Evolutionary conservation across 2,113 vertebrate genomes (phyloP), one percentile per base, ranked within the genome.

Genomic region (Tapirus terrestris): DNA sequence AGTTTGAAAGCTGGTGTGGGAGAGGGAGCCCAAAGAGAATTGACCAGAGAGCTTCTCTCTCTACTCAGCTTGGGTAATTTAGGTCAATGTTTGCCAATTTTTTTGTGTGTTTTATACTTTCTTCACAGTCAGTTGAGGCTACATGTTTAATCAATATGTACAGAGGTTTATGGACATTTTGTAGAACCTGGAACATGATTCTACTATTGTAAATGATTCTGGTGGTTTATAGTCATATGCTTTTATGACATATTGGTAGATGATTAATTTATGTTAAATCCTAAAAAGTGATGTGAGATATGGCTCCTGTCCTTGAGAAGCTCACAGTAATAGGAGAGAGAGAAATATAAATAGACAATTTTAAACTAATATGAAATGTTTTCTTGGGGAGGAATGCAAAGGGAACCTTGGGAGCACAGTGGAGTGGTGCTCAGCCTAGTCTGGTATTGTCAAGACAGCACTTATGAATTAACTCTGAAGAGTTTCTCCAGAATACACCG

Each of bases 191-290:
- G 43, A 63, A 87, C 51, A 43, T 63, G 56, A 77, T 56, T 81
- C 61, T 81, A 60, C 43, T 56, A 76, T 53, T 76, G 18, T 65
- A 70, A 86, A 86, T 86, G 7, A 67, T 82, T 83, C 67, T 70
- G 29, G 61, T 82, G 61, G 60, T 63, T 70, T 94, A 70, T 63
- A 68, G 48, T 85, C 33, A 16, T 73, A 84, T 84, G 56, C 51
- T 94, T 88, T 84, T 67, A 60, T 79, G 33, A 91, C 8, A 58
- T 87, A 88, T 21, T 51, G 4, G 12, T 45, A 31, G 61, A 94
- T 88, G 51, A 91, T 86, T 95, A 89, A 95, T 79, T 84, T 77
- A 83, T 92, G 48, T n/a, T 83, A 88, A 72, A 51, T 48, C 31
- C 14, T 83, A 73, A 56, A 76, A 87, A 58, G 45, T n/a, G 20